Evolutionary conservation across 2,113 vertebrate species (phyloP).

Genomic region (Stegostoma tigrinum): DNA sequence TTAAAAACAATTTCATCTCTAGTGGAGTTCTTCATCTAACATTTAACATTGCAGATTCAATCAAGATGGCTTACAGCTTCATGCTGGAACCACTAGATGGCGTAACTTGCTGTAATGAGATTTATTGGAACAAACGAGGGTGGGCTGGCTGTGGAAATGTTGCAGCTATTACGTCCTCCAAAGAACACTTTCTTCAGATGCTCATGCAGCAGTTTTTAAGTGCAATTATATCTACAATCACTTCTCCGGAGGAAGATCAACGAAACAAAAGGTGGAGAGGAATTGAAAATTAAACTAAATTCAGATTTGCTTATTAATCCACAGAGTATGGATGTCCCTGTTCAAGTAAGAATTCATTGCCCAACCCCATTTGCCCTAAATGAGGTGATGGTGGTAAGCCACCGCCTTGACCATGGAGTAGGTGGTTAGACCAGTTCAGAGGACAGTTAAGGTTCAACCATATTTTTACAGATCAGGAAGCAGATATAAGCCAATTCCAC

Average conservation of each 20-base stretch:
- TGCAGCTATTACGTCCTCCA: not conserved
- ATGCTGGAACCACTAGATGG: slow-evolving; percentile 21
- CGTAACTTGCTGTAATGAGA: not conserved
- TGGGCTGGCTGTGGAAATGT: not conserved
- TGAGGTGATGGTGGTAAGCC: not conserved
- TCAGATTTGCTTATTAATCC: not conserved
- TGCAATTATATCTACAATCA: not conserved
- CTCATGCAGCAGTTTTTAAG: not conserved
- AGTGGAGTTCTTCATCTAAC: not conserved
- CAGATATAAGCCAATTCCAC: not conserved
- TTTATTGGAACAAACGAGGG: not conserved
- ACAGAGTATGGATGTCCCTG: not conserved
- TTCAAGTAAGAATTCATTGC: not conserved
- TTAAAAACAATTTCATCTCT: not conserved
- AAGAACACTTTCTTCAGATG: not conserved
- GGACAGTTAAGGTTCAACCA: not conserved
- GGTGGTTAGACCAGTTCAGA: not conserved
- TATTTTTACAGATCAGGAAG: not conserved
- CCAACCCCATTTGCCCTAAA: not conserved
- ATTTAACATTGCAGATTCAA: slow-evolving; percentile 8
- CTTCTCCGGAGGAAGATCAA: not conserved
- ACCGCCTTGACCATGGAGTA: not conserved
- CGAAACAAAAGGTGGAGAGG: not conserved
- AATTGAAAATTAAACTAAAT: not conserved
- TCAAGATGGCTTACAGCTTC: not conserved